A percentile compares a stretch with the other conserved stretches of the same genome.
phyloP scores from a whole-genome alignment of 2,113 vertebrate species.

The Pedionomus torquatus region DNA sequence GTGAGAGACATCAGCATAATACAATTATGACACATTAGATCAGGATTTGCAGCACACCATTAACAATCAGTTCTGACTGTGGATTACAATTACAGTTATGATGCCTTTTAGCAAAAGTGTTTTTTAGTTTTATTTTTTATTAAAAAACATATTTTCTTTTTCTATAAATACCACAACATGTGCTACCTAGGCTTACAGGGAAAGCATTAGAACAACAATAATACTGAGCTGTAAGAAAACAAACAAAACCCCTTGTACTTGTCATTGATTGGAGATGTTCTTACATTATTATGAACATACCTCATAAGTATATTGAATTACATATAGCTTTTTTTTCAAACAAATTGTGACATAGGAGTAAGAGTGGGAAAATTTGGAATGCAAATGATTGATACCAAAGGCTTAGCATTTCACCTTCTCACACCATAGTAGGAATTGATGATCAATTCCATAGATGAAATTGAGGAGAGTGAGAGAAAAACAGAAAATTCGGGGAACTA shows the following conservation, averaged over 20 bases:
- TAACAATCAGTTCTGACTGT: constrained; percentile 64
- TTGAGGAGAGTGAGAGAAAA: not conserved
- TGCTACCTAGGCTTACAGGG: not conserved
- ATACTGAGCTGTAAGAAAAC: not conserved
- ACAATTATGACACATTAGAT: constrained; percentile 74
- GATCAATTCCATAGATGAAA: too few species aligned
- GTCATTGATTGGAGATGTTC: not conserved
- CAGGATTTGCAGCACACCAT: constrained; percentile 72
- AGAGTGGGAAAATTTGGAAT: not conserved
- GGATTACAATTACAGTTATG: constrained; percentile 49
- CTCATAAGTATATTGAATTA: not conserved
- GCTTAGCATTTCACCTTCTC: not conserved
- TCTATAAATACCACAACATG: not conserved
- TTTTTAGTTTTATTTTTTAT: not conserved
- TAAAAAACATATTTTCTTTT: not conserved
- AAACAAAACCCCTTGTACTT: not conserved
- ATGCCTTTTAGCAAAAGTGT: constrained; percentile 14
- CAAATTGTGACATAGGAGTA: not conserved
- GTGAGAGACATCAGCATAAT: constrained; percentile 65
- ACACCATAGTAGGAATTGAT: not conserved
- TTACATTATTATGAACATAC: not conserved
- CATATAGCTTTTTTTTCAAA: not conserved
- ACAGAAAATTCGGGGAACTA: not conserved
- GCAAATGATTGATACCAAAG: not conserved
- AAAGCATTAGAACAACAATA: not conserved